Evolutionary conservation across 2,888 invertebrate species (phyloP).

Genomic region (Junonia oenone): DNA sequence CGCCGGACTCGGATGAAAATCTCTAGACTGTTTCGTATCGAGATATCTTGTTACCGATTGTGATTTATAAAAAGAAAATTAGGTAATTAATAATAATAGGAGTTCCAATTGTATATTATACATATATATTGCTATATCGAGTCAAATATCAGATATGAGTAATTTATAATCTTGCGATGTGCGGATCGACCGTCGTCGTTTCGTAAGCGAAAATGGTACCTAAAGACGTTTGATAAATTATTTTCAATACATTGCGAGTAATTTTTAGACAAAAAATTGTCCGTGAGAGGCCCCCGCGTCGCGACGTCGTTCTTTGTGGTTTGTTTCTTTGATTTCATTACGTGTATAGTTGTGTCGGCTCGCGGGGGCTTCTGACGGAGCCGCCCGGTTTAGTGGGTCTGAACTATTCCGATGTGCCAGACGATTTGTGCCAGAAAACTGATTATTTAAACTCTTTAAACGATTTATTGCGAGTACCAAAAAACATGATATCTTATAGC

Average conservation of each 20-base stretch:
- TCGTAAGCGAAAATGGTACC: slow-evolving; percentile 28
- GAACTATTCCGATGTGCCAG: slow-evolving; percentile 26
- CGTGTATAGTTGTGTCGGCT: slow-evolving; percentile 16
- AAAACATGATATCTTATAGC: slow-evolving; percentile 4
- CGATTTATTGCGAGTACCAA: slow-evolving; percentile 10
- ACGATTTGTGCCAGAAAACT: slow-evolving; percentile 25
- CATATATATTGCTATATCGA: slow-evolving; percentile 64
- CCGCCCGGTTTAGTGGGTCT: slow-evolving; percentile 31
- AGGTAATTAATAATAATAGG: slow-evolving; percentile 78
- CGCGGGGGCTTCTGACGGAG: slow-evolving; percentile 17
- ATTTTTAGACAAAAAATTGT: slow-evolving; percentile 20
- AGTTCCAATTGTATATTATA: slow-evolving; percentile 79
- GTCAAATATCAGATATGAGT: slow-evolving; percentile 44
- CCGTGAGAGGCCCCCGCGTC: slow-evolving; percentile 15
- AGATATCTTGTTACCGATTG: slow-evolving; percentile 73
- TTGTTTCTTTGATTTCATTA: slow-evolving; percentile 19
- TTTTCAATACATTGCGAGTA: slow-evolving; percentile 33
- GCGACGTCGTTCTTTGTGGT: slow-evolving; percentile 17
- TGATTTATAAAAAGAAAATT: slow-evolving; percentile 69
- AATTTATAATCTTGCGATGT: slow-evolving; percentile 32
- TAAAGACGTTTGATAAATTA: slow-evolving; percentile 29
- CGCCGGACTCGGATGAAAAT: slow-evolving; percentile 34
- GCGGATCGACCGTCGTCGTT: slow-evolving; percentile 27
- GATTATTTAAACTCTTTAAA: not conserved
- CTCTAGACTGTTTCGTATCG: slow-evolving; percentile 61